phyloP scores from a whole-genome alignment of 2,113 vertebrate species.

The Calonectris borealis region DNA sequence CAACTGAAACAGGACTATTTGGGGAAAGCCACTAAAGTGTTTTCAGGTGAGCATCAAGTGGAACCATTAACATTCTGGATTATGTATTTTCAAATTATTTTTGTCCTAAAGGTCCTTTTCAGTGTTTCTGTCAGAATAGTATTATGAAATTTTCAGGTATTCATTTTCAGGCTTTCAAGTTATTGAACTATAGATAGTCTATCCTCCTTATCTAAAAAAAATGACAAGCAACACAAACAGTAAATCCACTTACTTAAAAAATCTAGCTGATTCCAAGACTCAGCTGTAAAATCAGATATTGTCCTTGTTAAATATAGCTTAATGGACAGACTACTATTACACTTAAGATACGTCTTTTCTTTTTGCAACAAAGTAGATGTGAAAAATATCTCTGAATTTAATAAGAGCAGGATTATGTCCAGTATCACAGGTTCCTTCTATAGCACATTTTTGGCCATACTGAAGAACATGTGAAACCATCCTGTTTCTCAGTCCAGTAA shows the following conservation, averaged over 20 bases:
- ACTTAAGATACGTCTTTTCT: neutral
- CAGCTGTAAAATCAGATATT: neutral
- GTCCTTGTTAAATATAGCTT: neutral
- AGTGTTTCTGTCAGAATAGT: neutral
- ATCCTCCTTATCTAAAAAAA: neutral
- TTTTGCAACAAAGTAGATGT: neutral
- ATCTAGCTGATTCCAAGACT: neutral
- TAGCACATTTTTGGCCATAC: neutral
- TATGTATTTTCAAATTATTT: neutral
- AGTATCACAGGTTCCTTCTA: neutral
- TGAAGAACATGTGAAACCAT: neutral
- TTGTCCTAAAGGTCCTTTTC: neutral
- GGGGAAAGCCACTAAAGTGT: neutral
- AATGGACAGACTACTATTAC: neutral
- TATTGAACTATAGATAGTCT: neutral
- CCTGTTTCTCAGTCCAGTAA: accelerated
- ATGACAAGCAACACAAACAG: neutral
- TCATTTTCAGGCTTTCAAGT: conserved; percentile 54
- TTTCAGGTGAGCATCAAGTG: neutral
- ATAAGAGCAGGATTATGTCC: neutral
- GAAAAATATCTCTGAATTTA: neutral
- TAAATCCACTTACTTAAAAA: neutral
- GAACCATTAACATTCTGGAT: neutral
- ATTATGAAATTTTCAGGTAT: neutral
- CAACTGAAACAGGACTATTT: neutral